phyloP scores from a whole-genome alignment of 2,113 vertebrate genomes.

The Salvelinus sp. region DNA sequence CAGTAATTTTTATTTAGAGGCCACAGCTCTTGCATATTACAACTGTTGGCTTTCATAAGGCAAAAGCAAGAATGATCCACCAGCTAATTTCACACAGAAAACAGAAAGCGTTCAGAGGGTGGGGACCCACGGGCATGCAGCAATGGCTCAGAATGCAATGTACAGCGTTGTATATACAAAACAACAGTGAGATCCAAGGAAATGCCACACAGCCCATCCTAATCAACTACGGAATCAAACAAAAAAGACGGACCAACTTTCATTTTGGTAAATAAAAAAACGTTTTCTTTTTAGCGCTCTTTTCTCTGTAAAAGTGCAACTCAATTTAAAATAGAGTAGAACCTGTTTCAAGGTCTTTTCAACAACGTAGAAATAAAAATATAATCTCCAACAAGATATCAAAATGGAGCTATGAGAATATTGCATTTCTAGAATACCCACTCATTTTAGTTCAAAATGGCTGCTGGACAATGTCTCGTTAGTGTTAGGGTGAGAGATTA shows the following conservation, averaged over 20 bases:
- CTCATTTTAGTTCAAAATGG: constrained; percentile 66
- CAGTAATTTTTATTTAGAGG: constrained; percentile 97
- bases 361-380: constrained; percentile 76
- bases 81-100: constrained; percentile 90
- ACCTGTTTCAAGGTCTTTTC: constrained; percentile 69
- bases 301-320: constrained; percentile 78
- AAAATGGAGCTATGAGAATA: constrained; percentile 80
- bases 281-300: constrained; percentile 34
- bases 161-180: constrained; percentile 96
- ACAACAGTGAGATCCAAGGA: constrained; percentile 83
- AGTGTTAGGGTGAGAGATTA: constrained; percentile 55
- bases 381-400: constrained; percentile 75
- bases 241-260: constrained; percentile 88
- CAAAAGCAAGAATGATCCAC: constrained; percentile 98
- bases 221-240: constrained; percentile 80
- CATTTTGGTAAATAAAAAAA: constrained; percentile 70
- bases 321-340: constrained; percentile 74
- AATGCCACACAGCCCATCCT: constrained; percentile 91
- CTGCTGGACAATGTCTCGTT: constrained; percentile 60
- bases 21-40: constrained; percentile 98
- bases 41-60: constrained; percentile 99
- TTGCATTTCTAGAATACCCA: constrained; percentile 80
- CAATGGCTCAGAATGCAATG: constrained; percentile 96
- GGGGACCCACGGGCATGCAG: constrained; percentile 85
- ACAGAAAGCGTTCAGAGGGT: constrained; percentile 81